Evolutionary conservation across 2,888 invertebrate genomes (phyloP), one percentile per base, ranked within the genome.

Genomic region (Tachina fera): DNA sequence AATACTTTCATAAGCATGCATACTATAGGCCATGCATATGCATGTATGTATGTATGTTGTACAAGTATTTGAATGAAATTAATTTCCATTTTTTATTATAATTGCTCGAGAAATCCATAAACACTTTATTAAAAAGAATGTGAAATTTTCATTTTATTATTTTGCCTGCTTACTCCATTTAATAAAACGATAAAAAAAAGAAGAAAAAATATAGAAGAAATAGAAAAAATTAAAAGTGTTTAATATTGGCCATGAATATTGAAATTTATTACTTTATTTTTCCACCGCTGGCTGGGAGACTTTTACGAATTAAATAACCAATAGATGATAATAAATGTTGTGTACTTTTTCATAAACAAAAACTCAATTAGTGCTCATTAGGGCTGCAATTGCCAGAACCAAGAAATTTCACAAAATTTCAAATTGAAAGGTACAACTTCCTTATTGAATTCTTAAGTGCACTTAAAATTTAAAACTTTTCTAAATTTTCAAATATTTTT

Each of bases 51-150:
- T 31, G 31, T 63, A 43, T 75, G 63, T n/a, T 74, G 63, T 43
- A 19, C 63, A 13, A 71, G 80, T 51, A 63, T 79, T 63, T 81
- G 56, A 81, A 81, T 81, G 56, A 81, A 81, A 84, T 81, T 79
- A 86, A 75, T 86, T 86, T 83, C 75, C 83, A 72, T 79, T 86
- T 83, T 83, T 82, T 86, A 83, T 86, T 86, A 79, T 83, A 83
- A 86, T 86, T 86, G 79, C 75, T 79, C 67, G 71, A 79, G 72
- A 86, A 78, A 86, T 86, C 79, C 78, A 86, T 86, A 86, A 86
- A 79, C 86, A 86, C 83, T 86, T 86, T 81, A 83, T 83, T 79
- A 82, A 82, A 79, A 80, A 81, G 56, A 83, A 83, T 83, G 77
- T 82, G 83, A 83, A 83, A 83, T 60, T 83, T 83, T 83, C 63